A percentile compares a stretch with the other conserved stretches of the same genome.
phyloP scores from a whole-genome alignment of 2,888 invertebrate species.

The Pomacea canaliculata region DNA sequence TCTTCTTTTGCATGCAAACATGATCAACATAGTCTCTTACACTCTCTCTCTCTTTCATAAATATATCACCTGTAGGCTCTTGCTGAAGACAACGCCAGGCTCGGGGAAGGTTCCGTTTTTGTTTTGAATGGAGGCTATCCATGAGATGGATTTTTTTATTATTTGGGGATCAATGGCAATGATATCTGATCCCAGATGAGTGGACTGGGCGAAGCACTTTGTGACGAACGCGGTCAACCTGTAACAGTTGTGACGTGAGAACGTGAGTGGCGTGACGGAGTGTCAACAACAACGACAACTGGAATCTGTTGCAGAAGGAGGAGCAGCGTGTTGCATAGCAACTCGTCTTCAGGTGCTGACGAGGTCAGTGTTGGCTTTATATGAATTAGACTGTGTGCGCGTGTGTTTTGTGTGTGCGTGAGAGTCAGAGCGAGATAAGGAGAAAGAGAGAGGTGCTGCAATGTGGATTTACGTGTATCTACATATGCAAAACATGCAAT shows the following conservation, averaged over 20 bases:
- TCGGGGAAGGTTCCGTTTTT: conserved; percentile 82
- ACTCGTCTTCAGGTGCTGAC: no score
- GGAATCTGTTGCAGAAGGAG: no score
- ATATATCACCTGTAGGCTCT: conserved; percentile 76
- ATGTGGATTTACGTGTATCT: neutral
- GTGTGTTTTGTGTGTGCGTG: no score
- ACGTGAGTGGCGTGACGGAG: neutral
- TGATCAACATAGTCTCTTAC: no score
- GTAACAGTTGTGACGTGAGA: conserved; percentile 5
- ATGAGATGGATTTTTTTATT: conserved; percentile 79
- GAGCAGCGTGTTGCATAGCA: no score
- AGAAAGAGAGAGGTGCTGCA: neutral
- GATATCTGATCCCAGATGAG: conserved; percentile 66
- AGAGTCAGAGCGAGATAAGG: neutral
- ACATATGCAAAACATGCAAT: no score
- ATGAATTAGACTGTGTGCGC: no score
- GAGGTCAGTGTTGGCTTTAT: no score
- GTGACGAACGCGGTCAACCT: conserved; percentile 90
- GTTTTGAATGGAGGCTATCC: conserved; percentile 81
- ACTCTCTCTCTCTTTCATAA: no score
- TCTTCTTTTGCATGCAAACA: no score
- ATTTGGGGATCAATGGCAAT: conserved; percentile 79
- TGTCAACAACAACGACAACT: neutral
- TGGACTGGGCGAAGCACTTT: conserved; percentile 82
- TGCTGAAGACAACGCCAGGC: conserved; percentile 79